Conservation (phyloP, 2,797 vertebrate genomes). For the Eulemur rubriventer region DNA sequence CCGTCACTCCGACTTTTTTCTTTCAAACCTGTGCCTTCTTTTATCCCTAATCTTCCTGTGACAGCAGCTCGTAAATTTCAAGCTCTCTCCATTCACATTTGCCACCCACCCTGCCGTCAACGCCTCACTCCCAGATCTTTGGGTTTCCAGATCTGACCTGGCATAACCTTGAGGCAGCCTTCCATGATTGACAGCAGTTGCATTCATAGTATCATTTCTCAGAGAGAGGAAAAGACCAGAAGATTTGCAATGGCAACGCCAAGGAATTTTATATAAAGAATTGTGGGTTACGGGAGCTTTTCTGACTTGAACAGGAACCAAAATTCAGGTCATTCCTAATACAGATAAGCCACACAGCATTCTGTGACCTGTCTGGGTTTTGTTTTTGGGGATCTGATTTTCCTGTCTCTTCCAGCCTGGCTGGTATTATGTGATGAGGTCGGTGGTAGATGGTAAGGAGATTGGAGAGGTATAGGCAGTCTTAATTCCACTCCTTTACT, state of each 20-base stretch:
- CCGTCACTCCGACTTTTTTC: slow-evolving; percentile 36
- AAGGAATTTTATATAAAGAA: slow-evolving; percentile 73
- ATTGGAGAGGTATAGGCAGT: not conserved
- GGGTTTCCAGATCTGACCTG: slow-evolving; percentile 73
- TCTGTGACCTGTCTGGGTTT: slow-evolving; percentile 51
- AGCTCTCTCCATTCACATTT: slow-evolving; percentile 60
- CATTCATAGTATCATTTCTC: slow-evolving; percentile 70
- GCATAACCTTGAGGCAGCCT: slow-evolving; percentile 65
- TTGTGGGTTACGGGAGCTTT: slow-evolving; percentile 67
- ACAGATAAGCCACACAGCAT: slow-evolving; percentile 53
- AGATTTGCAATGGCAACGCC: slow-evolving; percentile 72
- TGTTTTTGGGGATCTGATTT: not conserved
- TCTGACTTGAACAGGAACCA: slow-evolving; percentile 48
- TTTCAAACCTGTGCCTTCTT: slow-evolving; percentile 47
- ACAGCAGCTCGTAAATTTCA: slow-evolving; percentile 70
- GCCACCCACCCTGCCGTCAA: slow-evolving; percentile 67
- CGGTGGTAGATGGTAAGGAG: not conserved
- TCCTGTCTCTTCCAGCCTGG: not conserved
- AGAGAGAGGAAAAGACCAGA: slow-evolving; percentile 64
- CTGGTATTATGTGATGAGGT: not conserved
- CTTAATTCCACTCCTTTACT: not conserved
- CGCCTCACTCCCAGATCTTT: slow-evolving; percentile 62
- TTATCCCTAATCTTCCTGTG: slow-evolving; percentile 65
- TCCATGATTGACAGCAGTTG: slow-evolving; percentile 71
- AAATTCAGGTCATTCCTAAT: slow-evolving; percentile 70